Base-by-base conservation (phyloP, 2,797 vertebrate species). In the Rhincodon typus region DNA sequence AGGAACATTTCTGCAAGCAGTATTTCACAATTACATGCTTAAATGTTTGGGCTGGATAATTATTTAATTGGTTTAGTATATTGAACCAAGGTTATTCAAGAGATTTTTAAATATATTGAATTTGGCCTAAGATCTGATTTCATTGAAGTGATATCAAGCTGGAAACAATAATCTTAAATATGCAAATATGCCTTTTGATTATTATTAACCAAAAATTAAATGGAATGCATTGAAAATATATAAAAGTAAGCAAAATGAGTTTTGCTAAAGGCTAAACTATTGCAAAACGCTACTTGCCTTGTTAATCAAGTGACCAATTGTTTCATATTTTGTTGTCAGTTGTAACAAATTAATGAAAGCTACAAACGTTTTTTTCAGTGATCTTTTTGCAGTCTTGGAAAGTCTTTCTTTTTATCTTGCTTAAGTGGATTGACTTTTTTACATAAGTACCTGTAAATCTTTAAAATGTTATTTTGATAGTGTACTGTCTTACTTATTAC, bases 61-160 rank as follows among this genome's bases (percentile, higher is more conserved):
- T 34, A 46, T 84, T 84, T 17, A 46, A 7, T 46, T 23, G 4
- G 38, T 46, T 84, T 90, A 27, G 13, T 88, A 88, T 23, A 88
- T 88, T 87, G 84, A 53, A 87, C 8, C 23, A 4, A 25, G 53
- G 12, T 30, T 53, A 13, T 21, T 25, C 23, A 67, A 66, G 57
- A 62, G 27, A 67, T 50, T 93, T 38, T 94, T 72, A 42, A 46
- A 27, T 72, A 10, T 38, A 15, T 94, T 72, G 38, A 27, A 8
- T 69, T 72, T 72, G 93, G 21, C 27, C 91, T 67, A 23, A 94
- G 91, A 25, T 27, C 38, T 94, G 67, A 25, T 50, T 70, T 25
- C 93, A 94, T 72, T 46, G 57, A 34, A 88, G 30, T 90, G 38
- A 84, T 42, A 84, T 84, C 82, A 84, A 84, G 82, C 82, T 46